Evolutionary conservation across 2,888 invertebrate species (phyloP), one percentile per base, ranked within the genome.

Genomic region (Ariolimax columbianus): DNA sequence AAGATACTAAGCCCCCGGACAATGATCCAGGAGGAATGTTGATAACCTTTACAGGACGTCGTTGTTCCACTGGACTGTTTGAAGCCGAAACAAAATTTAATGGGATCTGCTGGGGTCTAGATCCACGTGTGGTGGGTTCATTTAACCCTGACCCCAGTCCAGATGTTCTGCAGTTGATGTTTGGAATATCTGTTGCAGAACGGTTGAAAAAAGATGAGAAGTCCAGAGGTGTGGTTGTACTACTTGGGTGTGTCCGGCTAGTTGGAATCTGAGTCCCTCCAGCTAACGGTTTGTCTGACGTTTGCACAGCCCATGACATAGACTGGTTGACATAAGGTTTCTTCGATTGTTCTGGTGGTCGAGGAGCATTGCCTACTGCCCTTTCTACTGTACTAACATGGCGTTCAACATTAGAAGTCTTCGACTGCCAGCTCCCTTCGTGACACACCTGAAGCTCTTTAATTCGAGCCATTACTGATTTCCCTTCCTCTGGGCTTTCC

Each of bases 31-130:
- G 72, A 59, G 84, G 82, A 79, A 73, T 84, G 73, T 81, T 86
- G 68, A 87, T 86, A 26, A 87, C 86, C 36, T 83, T 84, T 19
- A 87, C 86, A 14, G 84, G 86, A 1, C 82, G 83, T 51, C 87
- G 47, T 40, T 77, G 81, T 78, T 86, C 84, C 6, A 40, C 70
- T 23, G 87, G 87, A 59, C 87, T 87, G 59, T 59, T 80, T 17
- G 73, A 40, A 17, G 78, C 47, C 43, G 84, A 73, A 9, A 43
- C 55, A 3, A 51, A 70, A 40, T 73, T 43, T 26, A 82, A 26
- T 73, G 82, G 36, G 36, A 72, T 40, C 66, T 83, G 77, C 19
- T 55, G 43, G 26, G 47, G 51, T 47, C 51, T 38, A n/a, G 72
- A n/a, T 40, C 59, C 47, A 40, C 26, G 72, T 9, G 11, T 26